A percentile compares a stretch with the other conserved stretches of the same genome.
Evolutionary conservation across 2,797 vertebrate genomes (phyloP).

Genomic region (Chelmon rostratus): DNA sequence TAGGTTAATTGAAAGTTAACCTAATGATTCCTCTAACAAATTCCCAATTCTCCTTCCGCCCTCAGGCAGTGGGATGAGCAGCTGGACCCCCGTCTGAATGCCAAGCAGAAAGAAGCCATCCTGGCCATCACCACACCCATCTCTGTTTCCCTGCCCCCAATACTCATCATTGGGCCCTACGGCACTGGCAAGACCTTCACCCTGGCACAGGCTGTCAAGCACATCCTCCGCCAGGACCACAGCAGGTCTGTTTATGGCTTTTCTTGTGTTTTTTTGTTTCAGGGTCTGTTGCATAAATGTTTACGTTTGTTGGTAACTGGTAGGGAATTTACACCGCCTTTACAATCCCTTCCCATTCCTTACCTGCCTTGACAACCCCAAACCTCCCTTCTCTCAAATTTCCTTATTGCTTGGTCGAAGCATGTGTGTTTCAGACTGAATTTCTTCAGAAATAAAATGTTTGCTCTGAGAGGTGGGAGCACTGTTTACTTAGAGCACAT

Average conservation of each 20-base stretch:
- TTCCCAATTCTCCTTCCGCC: conserved; percentile 10
- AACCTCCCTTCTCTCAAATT: neutral
- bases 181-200: conserved; percentile 99
- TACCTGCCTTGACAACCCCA: neutral
- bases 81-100: conserved; percentile 97
- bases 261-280: neutral
- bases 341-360: neutral
- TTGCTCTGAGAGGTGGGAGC: neutral
- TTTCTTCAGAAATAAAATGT: neutral
- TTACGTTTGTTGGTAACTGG: neutral
- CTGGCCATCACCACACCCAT: conserved; percentile 97
- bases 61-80: conserved; percentile 98
- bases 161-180: conserved; percentile 98
- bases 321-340: neutral
- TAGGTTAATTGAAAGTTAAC: conserved; percentile 7
- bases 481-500: neutral
- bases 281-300: neutral
- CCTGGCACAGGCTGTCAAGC: conserved; percentile 98
- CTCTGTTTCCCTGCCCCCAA: conserved; percentile 92
- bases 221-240: conserved; percentile 96
- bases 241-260: conserved; percentile 89
- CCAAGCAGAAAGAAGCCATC: conserved; percentile 99
- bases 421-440: neutral
- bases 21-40: conserved; percentile 15
- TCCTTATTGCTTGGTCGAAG: neutral